These are phyloP conservation scores for Orthosia incerta DNA, from an alignment of 2,888 invertebrate species.

Conservation along the genomic window DNA sequence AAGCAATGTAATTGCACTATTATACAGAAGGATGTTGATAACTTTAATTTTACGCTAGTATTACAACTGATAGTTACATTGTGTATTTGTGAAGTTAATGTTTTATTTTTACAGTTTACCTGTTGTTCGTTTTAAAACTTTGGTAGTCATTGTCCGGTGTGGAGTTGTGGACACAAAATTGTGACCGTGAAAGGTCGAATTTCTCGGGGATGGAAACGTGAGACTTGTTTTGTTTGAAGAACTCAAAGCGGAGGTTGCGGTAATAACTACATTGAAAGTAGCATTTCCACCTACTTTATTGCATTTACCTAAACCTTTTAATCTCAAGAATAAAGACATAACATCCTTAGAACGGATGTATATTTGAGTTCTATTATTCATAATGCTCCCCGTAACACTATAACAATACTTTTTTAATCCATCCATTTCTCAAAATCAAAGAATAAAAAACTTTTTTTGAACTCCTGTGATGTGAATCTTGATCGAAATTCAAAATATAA, in stretches of 20 bases:
- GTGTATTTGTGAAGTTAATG: slow-evolving; percentile 7
- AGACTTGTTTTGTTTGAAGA: slow-evolving; percentile 36
- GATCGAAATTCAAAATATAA: slow-evolving; percentile 54
- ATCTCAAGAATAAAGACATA: background rate
- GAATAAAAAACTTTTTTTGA: slow-evolving; percentile 29
- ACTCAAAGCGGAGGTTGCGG: slow-evolving; percentile 40
- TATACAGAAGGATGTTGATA: slow-evolving; percentile 58
- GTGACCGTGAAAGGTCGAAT: slow-evolving; percentile 47
- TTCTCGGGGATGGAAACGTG: slow-evolving; percentile 25
- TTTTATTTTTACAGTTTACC: slow-evolving; percentile 1
- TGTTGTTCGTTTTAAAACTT: slow-evolving; percentile 1
- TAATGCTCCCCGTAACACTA: background rate
- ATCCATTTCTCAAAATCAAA: slow-evolving; percentile 13
- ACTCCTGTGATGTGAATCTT: slow-evolving; percentile 35
- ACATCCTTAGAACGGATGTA: background rate
- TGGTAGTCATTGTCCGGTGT: slow-evolving; percentile 12
- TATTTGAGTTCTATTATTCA: slow-evolving; percentile 16
- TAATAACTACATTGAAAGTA: slow-evolving; percentile 13
- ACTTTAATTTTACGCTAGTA: slow-evolving; percentile 51
- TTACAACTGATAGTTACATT: slow-evolving; percentile 22
- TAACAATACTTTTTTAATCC: slow-evolving; percentile 13
- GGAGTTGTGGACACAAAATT: slow-evolving; percentile 19
- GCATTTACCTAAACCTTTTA: background rate
- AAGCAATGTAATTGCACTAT: slow-evolving; percentile 55
- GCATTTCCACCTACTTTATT: background rate